Conservation (phyloP, 1,140 invertebrate genomes). For the Calliopsis andreniformis region DNA sequence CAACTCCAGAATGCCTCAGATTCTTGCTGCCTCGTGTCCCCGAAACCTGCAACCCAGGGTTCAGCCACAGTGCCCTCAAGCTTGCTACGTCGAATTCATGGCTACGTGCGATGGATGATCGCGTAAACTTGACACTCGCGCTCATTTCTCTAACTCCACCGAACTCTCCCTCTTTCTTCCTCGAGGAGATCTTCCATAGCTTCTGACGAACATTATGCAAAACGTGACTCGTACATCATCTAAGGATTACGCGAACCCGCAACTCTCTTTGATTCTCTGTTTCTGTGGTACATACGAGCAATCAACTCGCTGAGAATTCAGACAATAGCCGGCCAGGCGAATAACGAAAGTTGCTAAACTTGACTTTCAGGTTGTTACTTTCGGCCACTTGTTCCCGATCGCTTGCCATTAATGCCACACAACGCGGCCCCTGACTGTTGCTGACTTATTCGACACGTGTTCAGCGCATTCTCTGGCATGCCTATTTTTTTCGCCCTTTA, state of each 20-base stretch:
- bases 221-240: slow-evolving; percentile 51
- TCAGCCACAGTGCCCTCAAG: background rate
- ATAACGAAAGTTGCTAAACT: slow-evolving; percentile 52
- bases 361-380: slow-evolving; percentile 50
- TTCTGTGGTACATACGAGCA: slow-evolving; percentile 9
- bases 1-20: no score
- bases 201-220: slow-evolving; percentile 18
- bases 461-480: background rate
- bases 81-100: background rate
- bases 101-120: slow-evolving; percentile 19
- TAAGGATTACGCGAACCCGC: slow-evolving; percentile 28
- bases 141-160: slow-evolving; percentile 3
- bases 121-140: slow-evolving; percentile 34
- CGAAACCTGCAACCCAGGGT: no score
- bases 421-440: background rate
- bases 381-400: slow-evolving; percentile 51
- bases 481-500: background rate
- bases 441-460: slow-evolving; percentile 25
- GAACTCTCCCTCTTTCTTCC: background rate
- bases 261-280: background rate
- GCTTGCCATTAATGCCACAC: slow-evolving; percentile 16
- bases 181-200: background rate
- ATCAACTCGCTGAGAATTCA: slow-evolving; percentile 31
- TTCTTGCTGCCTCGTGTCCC: no score
- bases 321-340: slow-evolving; percentile 38